Base-by-base conservation (phyloP, 2,113 vertebrate species). In the Podocnemis expansa region DNA sequence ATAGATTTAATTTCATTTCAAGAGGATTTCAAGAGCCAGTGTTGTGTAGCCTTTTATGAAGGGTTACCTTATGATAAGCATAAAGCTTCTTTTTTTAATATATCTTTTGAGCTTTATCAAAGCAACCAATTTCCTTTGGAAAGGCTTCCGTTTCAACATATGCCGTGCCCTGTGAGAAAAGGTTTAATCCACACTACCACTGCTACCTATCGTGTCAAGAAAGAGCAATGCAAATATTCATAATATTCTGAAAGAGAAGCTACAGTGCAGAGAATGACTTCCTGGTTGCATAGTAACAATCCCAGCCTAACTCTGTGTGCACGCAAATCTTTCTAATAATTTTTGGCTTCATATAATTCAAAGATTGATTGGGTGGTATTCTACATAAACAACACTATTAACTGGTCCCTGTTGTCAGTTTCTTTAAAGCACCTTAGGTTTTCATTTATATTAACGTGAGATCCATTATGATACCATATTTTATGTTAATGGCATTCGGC, bases 1-100 rank as follows among this genome's bases (percentile, higher is more conserved):
- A 80, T 86, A 47, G 78, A 79, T 95, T 96, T 96, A 95, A 94
- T 97, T 96, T 96, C 84, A 94, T 97, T 97, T 97, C 93, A 96
- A 89, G 94, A 94, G 81, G 82, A 80, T 91, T 96, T 96, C 84
- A 92, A 94, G 60, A 92, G 25, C 55, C 51, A 93, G 79, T 88
- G 90, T 80, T 78, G 34, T 55, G 49, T 41, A 93, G 93, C 27
- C 82, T 96, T 97, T 96, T 89, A 95, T 91, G 34, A 82, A 88
- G 80, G 38, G 84, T 84, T 94, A 93, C 70, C 47, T 90, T 93
- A 89, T 25, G 51, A 82, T 93, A 94, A 96, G 87, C 52, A 89
- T 41, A 82, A 89, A 92, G 89, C 43, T 90, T 60, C 85, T 78
- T 85, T 95, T 97, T 94, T 75, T 84, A 92, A 94, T 83, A 8